Evolutionary conservation across 2,888 invertebrate genomes (phyloP), one percentile per base, ranked within the genome.

Genomic region (Peribatodes rhomboidaria): DNA sequence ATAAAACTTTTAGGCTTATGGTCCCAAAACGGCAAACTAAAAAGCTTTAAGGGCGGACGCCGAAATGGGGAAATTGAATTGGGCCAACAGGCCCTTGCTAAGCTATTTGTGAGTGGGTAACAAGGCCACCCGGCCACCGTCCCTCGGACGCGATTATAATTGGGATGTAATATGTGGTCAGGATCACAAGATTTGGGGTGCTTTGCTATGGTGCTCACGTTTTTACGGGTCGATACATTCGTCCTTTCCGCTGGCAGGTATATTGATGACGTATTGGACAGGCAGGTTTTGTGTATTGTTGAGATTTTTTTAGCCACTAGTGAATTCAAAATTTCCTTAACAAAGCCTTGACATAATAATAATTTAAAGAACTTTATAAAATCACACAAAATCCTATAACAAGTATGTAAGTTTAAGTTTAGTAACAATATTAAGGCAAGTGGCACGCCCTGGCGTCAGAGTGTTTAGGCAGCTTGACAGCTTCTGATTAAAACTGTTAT

Each of bases 31-130:
- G 79, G 81, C 78, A 78, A 84, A 85, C 85, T 86, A 87, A 88
- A 86, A 85, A 84, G 84, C 84, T 86, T 87, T 87, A 84, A 83
- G 84, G 81, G 79, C 82, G 82, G 61, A 14, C 47, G 61, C 27
- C 49, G 53, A 50, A 54, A 54, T 80, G 73, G 75, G 80, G 73
- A 86, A 89, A 90, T 90, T 89, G 87, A 89, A 89, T 89, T 85
- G 87, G 81, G 83, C 74, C 78, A 83, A 78, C 85, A 85, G 84
- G 84, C 84, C 85, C 87, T 84, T 82, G 82, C 87, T 88, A 88
- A 89, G 89, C 88, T 87, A 89, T 90, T 89, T 89, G 86, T 80
- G 82, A 87, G 82, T 87, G 83, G 85, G 81, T 85, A 86, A 85
- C 86, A 86, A 87, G 88, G 83, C 78, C 81, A 81, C 78, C 39